phyloP scores from a whole-genome alignment of 2,797 vertebrate species.

The Acrossocheilus fasciatus region DNA sequence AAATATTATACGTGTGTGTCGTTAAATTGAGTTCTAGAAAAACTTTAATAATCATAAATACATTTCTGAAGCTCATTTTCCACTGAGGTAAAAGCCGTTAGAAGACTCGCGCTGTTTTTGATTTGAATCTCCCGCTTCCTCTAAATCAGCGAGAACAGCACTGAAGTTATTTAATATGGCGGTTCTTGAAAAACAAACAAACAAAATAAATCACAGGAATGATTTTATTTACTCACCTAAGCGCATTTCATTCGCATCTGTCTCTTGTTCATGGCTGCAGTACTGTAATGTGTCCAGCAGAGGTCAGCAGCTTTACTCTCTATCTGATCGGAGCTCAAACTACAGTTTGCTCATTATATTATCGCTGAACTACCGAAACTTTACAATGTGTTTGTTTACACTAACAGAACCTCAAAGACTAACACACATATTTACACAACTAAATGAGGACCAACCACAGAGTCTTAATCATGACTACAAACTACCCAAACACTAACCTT shows the following conservation, averaged over 20 bases:
- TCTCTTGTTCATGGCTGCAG: background rate
- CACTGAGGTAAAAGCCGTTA: background rate
- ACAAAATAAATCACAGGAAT: too few relatives aligned
- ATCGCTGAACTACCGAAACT: background rate
- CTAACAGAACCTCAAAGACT: background rate
- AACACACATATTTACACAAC: background rate
- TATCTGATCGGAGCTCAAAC: background rate
- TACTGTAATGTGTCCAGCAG: background rate
- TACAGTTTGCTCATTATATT: background rate
- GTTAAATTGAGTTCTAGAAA: background rate
- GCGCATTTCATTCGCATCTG: background rate
- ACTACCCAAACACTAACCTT: background rate
- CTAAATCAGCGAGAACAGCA: background rate
- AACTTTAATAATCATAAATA: background rate
- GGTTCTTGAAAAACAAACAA: background rate
- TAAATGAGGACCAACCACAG: background rate
- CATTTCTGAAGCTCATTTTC: background rate
- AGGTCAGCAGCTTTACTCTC: slow-evolving; percentile 9
- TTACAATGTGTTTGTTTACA: background rate
- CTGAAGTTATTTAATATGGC: background rate
- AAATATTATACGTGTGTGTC: too few relatives aligned
- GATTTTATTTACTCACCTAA: background rate
- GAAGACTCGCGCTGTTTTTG: background rate
- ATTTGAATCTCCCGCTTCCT: background rate
- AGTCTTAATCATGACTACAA: background rate